Evolutionary conservation across 2,797 vertebrate species (phyloP).

Genomic region (Bucorvus abyssinicus): DNA sequence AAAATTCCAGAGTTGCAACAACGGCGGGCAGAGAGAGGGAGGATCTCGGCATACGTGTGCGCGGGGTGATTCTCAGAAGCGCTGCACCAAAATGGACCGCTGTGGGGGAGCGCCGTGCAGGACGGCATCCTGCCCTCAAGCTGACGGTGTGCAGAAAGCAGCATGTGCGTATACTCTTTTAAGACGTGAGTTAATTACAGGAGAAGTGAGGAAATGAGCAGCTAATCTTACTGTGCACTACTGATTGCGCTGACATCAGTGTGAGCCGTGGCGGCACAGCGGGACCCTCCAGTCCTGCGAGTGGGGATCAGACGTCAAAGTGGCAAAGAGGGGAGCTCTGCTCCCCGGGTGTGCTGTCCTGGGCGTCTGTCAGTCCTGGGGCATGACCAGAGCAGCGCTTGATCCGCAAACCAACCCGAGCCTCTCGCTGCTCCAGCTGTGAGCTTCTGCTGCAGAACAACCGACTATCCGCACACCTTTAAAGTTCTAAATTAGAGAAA

Average conservation of each 20-base stretch:
- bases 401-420: rapidly evolving
- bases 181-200: neutral
- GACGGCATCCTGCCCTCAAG: neutral
- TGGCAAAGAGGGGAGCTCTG: neutral
- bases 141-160: conserved; percentile 9
- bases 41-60: neutral
- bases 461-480: neutral
- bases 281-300: neutral
- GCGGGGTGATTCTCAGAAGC: neutral
- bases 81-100: neutral
- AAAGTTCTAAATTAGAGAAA: rapidly evolving
- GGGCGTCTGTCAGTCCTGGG: rapidly evolving
- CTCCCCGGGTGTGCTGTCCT: rapidly evolving
- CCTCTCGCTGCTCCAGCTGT: neutral
- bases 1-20: conserved; percentile 78
- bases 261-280: neutral
- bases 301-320: neutral
- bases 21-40: conserved; percentile 34
- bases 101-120: neutral
- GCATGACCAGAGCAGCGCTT: neutral
- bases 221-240: neutral
- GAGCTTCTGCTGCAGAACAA: neutral
- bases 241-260: neutral
- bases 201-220: neutral
- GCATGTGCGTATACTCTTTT: neutral